phyloP scores from a whole-genome alignment of 2,797 vertebrate species.

The Ctenopoma multispine region DNA sequence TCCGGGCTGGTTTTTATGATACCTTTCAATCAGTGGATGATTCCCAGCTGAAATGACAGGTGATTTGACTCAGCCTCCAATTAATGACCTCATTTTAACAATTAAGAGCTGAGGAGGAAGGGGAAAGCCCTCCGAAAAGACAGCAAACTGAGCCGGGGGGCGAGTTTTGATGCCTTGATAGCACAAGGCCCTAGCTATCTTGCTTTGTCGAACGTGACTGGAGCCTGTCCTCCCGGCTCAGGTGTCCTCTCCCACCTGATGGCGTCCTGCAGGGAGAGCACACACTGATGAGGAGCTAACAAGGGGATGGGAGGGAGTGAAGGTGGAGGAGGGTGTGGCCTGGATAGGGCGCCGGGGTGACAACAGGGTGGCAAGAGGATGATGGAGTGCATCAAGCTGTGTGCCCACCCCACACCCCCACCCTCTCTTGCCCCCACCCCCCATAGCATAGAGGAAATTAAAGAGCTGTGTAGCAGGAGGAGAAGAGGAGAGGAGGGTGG shows the following conservation, averaged over 20 bases:
- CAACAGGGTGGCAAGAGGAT: conserved; percentile 77
- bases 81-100: conserved; percentile 87
- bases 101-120: conserved; percentile 81
- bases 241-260: conserved; percentile 62
- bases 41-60: conserved; percentile 85
- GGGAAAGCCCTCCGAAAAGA: conserved; percentile 61
- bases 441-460: conserved; percentile 86
- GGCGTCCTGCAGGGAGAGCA: conserved; percentile 55
- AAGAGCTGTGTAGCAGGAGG: conserved; percentile 83
- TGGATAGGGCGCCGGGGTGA: conserved; percentile 59
- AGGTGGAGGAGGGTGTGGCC: conserved; percentile 48
- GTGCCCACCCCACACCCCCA: conserved; percentile 54
- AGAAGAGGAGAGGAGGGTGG: conserved; percentile 75
- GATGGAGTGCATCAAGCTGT: conserved; percentile 83
- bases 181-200: conserved; percentile 3
- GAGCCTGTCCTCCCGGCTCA: conserved; percentile 43
- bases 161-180: conserved; percentile 38
- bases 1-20: conserved; percentile 83
- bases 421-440: conserved; percentile 70
- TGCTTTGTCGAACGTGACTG: conserved; percentile 32
- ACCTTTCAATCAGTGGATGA: conserved; percentile 84
- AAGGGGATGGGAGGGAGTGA: conserved; percentile 21
- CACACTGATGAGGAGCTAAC: conserved; percentile 44
- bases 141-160: conserved; percentile 23
- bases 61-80: conserved; percentile 84